Base-by-base conservation (phyloP, 2,888 invertebrate genomes). In the Baronia brevicornis region DNA sequence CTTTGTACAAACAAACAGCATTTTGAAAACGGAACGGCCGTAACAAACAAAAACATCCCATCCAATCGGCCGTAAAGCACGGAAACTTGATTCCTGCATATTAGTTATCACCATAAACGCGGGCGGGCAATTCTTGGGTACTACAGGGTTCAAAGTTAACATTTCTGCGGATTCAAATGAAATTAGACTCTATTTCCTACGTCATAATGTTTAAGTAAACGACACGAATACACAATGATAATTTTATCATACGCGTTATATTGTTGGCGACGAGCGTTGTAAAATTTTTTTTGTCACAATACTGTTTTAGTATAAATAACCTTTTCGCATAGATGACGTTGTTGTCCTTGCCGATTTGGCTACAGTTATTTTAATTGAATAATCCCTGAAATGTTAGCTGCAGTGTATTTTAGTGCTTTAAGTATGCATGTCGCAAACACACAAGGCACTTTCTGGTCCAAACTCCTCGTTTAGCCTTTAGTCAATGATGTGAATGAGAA, bases 71-170 rank as follows among this genome's bases (percentile, higher is more conserved):
- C 44, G 48, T 50, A 51, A 51, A 48, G 52, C 44, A 43, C 39
- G 41, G 59, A 55, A 62, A 59, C 54, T 64, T 58, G 54, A 57
- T 56, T 54, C 59, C 52, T 59, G 61, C 63, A 55, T 67, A 69
- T 67, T 62, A 71, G 65, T 69, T 67, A 65, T 65, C 60, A 57
- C 59, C 62, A 61, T 65, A 62, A 70, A 55, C 39, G 50, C 49
- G 46, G 54, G 47, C 48, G 46, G 43, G 48, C 51, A 46, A 52
- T 58, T 48, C 46, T 50, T n/a, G n/a, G 44, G 42, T 48, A 46
- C 46, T 41, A 45, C 44, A 26, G 28, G 26, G 5, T 4, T 24
- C 30, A 30, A 25, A 36, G 20, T 26, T 22, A 28, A 32, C 21
- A 21, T 30, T 32, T 18, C 25, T 21, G 11, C 30, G 24, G 35